Conservation (phyloP, 2,797 vertebrate species). For the Schizothorax lantsangensis region DNA sequence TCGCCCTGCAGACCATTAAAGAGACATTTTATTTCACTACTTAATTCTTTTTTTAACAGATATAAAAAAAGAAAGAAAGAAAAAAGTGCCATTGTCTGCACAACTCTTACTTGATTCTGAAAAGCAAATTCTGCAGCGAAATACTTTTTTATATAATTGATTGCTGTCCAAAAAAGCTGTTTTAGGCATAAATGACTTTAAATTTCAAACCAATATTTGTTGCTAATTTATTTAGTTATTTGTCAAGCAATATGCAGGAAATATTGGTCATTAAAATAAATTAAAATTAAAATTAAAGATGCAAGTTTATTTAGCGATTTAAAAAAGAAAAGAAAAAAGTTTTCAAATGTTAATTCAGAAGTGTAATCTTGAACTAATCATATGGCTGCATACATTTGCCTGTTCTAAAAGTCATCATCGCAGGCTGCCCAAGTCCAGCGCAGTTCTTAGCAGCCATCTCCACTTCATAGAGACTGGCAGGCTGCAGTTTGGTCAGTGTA, state of each 20-base stretch:
- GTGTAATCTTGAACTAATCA: neutral
- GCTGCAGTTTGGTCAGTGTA: constrained; percentile 88
- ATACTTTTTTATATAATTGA: neutral
- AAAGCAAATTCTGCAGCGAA: neutral
- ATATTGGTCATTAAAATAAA: neutral
- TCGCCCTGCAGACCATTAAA: constrained; percentile 74
- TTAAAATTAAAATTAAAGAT: neutral
- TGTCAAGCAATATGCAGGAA: neutral
- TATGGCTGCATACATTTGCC: constrained; percentile 76
- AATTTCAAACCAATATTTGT: neutral
- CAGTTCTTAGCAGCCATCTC: constrained; percentile 96
- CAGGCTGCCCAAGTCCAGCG: constrained; percentile 91
- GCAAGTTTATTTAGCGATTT: neutral
- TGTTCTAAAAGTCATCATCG: constrained; percentile 98
- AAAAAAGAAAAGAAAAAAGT: neutral
- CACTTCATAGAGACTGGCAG: constrained; percentile 94
- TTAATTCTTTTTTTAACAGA: neutral
- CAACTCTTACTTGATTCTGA: neutral
- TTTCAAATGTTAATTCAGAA: neutral
- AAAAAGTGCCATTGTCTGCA: neutral
- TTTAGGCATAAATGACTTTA: neutral
- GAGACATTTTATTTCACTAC: neutral
- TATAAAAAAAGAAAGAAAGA: neutral
- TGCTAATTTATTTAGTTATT: neutral
- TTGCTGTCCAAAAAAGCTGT: neutral